Percentiles rank a stretch among this genome's conserved stretches.
Conservation (phyloP, 1,140 invertebrate genomes). For the Tribolium madens region DNA sequence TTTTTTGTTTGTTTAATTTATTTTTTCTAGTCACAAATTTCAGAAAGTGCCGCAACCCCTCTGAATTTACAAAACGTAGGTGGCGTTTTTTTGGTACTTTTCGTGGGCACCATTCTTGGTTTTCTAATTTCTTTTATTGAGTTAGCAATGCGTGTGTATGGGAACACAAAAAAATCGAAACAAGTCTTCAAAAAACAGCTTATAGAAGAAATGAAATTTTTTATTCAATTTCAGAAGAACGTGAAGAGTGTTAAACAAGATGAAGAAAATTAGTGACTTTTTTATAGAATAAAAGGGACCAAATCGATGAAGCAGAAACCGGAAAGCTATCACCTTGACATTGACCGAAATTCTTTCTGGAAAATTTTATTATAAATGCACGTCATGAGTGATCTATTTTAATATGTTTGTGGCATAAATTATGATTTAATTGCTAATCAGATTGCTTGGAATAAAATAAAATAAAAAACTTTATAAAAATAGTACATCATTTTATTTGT, state of each 20-base stretch:
- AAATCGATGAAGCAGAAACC: background rate
- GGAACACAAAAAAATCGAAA: conserved; percentile 64
- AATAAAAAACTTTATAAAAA: background rate
- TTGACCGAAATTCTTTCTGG: background rate
- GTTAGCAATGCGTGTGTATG: conserved; percentile 48
- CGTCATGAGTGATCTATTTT: background rate
- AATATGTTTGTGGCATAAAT: background rate
- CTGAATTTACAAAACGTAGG: conserved; percentile 76
- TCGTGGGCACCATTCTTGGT: conserved; percentile 67
- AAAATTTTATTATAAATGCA: background rate
- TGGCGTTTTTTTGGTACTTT: conserved; percentile 79
- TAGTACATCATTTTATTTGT: background rate
- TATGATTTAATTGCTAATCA: background rate
- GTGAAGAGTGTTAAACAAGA: conserved; percentile 49
- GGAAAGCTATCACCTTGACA: background rate
- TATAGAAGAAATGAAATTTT: conserved; percentile 75
- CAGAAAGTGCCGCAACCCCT: conserved; percentile 61
- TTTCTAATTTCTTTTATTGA: conserved; percentile 66
- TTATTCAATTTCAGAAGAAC: conserved; percentile 56
- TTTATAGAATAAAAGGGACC: background rate
- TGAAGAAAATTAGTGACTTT: background rate
- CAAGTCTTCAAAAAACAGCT: conserved; percentile 77
- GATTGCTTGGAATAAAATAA: background rate
- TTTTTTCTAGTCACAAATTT: conserved; percentile 50
- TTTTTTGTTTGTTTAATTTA: background rate